A percentile compares a stretch with the other conserved stretches of the same genome.
Evolutionary conservation across 2,888 invertebrate species (phyloP).

Genomic region (Dimorphilus gyrociliatus): DNA sequence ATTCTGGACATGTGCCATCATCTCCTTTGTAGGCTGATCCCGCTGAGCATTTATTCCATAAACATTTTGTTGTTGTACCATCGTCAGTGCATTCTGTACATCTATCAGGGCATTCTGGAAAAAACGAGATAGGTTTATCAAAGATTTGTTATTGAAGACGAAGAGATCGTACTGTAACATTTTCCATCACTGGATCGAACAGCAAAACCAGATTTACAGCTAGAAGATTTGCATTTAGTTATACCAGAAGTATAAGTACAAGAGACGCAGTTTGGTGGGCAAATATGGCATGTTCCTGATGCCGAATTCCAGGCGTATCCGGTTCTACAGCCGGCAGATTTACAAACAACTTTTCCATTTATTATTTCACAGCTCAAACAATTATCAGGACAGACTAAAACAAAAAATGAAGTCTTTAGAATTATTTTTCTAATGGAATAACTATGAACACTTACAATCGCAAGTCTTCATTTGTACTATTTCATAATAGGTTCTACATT

Average conservation of each 20-base stretch:
- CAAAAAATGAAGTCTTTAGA: neutral
- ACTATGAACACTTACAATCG: conserved; percentile 6
- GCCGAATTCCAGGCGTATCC: conserved; percentile 2
- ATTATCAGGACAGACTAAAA: conserved; percentile 3
- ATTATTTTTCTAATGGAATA: too few relatives aligned
- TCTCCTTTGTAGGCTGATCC: conserved; percentile 3
- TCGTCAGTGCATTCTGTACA: conserved; percentile 4
- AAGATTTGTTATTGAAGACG: too few relatives aligned
- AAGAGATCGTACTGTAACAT: conserved; percentile 3
- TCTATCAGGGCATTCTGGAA: conserved; percentile 3
- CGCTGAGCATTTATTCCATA: neutral
- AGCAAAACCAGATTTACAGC: neutral
- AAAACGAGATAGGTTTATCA: too few relatives aligned
- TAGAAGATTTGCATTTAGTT: neutral
- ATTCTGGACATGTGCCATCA: conserved; percentile 1
- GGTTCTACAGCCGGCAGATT: conserved; percentile 1
- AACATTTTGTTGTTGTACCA: conserved; percentile 2
- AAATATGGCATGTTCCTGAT: conserved; percentile 3
- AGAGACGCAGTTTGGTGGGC: conserved; percentile 2
- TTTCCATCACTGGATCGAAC: conserved; percentile 2
- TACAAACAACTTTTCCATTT: conserved; percentile 1
- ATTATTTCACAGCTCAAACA: conserved; percentile 2
- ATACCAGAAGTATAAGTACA: conserved; percentile 1
- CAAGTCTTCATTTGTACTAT: conserved; percentile 4
- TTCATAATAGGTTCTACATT: conserved; percentile 3